These are phyloP conservation scores for Aegotheles bennettii DNA, from an alignment of 2,113 vertebrate genomes.

Conservation along the genomic window DNA sequence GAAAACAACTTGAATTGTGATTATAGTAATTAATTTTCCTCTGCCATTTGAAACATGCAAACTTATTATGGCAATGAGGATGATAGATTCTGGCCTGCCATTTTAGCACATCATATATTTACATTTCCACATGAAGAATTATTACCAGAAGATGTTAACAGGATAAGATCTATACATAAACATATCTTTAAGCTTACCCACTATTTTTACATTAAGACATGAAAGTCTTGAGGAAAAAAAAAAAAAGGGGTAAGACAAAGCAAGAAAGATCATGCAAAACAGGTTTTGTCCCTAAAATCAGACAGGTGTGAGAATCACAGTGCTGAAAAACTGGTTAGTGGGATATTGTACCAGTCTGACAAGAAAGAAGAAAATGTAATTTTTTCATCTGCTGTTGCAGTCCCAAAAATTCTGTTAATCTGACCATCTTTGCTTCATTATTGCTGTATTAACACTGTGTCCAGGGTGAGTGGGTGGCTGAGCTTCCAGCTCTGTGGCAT, in stretches of 20 bases:
- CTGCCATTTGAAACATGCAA: constrained; percentile 29
- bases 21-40: constrained; percentile 55
- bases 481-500: background rate
- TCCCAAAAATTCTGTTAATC: background rate
- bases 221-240: background rate
- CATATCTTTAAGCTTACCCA: background rate
- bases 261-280: background rate
- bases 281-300: background rate
- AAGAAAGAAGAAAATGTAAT: background rate
- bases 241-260: background rate
- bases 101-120: constrained; percentile 5
- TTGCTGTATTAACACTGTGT: background rate
- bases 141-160: background rate
- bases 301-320: background rate
- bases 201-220: background rate
- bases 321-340: background rate
- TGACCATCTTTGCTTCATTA: background rate
- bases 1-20: constrained; percentile 29
- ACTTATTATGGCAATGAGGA: constrained; percentile 12
- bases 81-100: constrained; percentile 24
- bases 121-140: background rate
- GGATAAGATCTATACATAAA: background rate
- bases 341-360: background rate
- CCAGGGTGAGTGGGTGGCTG: background rate
- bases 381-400: background rate